These are phyloP conservation scores for Dicranocentrus wangi DNA, from an alignment of 2,888 invertebrate species.

Conservation along the genomic window DNA sequence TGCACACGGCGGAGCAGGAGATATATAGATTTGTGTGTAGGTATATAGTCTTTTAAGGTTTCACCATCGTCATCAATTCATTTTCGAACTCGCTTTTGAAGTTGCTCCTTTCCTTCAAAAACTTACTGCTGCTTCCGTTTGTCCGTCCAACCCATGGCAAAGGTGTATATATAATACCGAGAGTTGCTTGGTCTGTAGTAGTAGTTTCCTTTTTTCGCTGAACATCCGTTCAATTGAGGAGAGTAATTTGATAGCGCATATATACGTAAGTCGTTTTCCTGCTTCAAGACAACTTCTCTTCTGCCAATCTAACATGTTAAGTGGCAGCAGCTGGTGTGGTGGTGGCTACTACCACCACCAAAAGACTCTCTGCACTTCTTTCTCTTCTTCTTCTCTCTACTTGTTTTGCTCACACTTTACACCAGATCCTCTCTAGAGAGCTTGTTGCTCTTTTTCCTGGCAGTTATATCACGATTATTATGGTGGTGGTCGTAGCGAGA, in stretches of 20 bases:
- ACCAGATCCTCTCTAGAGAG: not conserved
- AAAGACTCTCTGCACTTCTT: not conserved
- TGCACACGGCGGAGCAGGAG: not conserved
- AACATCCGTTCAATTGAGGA: conserved; percentile 51
- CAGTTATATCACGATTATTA: not conserved
- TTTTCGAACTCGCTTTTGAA: not conserved
- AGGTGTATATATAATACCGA: not conserved
- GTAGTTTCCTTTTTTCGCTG: conserved; percentile 35
- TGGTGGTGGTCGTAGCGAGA: not conserved
- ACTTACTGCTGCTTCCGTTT: conserved; percentile 35
- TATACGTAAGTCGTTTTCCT: not conserved
- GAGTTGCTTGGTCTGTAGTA: conserved; percentile 4
- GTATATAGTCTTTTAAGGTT: conserved; percentile 22
- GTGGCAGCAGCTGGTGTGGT: conserved; percentile 55
- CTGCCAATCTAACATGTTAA: not conserved
- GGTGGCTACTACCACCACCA: not conserved
- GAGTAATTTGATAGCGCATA: conserved; percentile 59
- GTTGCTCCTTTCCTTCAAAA: conserved; percentile 7
- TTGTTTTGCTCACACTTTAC: conserved; percentile 1
- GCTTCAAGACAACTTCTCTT: too few relatives aligned
- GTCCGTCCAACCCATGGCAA: not conserved
- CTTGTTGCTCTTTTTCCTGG: conserved; percentile 38
- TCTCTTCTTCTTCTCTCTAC: conserved; percentile 13
- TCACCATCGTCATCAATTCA: conserved; percentile 26
- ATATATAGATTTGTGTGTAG: not conserved